Base-by-base conservation (phyloP, 2,888 invertebrate species). In the Capitulum mitella region DNA sequence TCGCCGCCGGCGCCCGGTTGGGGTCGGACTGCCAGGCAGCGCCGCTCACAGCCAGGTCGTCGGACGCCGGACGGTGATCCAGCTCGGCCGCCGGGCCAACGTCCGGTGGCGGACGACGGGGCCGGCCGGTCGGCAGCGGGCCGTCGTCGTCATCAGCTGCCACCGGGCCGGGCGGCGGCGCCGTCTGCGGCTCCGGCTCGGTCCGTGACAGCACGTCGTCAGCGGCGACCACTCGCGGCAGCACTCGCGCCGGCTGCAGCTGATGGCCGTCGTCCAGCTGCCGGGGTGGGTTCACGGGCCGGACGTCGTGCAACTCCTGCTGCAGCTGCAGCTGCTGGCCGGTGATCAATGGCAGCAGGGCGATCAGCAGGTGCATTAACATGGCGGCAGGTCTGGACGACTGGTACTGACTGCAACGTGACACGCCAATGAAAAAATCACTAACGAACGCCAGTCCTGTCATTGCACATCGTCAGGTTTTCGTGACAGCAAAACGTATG, bases 291-390 rank as follows among this genome's bases (percentile, higher is more conserved):
- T 34, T 29, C 19, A 34, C 5, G 34, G 64, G 29, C 10, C 32
- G 64, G 34, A 34, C 16, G 34, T 14, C 34, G 19, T 64, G 64
- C 64, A 64, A 34, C 37, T 70, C 70, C 22, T 40, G 70, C 70
- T 70, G 70, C 37, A 70, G 70, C 70, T 70, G 70, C 70, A 70
- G 40, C 40, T 70, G 70, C 40, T 40, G 58, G n/a, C 58, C 22
- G 8, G 40, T 40, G 40, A 19, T 34, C 64, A 64, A 34, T 34
- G 34, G 64, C 64, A 64, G 64, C 64, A 64, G 64, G 34, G 64
- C 64, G 2, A 29, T 64, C 64, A 64, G 32, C 64, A 64, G 64
- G 12, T 14, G 34, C 34, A 16, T 19, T 19, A 32, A 19, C 64
- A 64, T 64, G 34, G 14, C 64, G 64, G 64, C 16, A n/a, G n/a